Percentiles rank a stretch among this genome's conserved stretches.
These are phyloP conservation scores for Margaritifera margaritifera DNA, from an alignment of 2,888 invertebrate species.

Conservation along the genomic window DNA sequence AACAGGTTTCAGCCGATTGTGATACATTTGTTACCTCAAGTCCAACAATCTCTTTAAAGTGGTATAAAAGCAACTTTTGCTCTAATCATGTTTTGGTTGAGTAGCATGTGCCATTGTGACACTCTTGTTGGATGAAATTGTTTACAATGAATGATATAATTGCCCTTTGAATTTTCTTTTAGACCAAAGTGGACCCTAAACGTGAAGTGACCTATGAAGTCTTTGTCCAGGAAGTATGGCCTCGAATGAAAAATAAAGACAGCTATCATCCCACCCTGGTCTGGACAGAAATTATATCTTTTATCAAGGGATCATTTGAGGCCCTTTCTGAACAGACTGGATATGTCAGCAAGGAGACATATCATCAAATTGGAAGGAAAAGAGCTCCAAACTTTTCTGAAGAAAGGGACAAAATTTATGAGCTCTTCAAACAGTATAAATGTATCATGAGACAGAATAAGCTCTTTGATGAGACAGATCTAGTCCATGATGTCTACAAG, in stretches of 20 bases:
- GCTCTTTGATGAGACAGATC: conserved; percentile 43
- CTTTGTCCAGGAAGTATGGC: conserved; percentile 48
- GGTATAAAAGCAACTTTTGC: no score
- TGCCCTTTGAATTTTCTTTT: neutral
- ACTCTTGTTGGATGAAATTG: no score
- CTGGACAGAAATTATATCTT: conserved; percentile 58
- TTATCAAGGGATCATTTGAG: conserved; percentile 43
- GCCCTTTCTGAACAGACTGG: conserved; percentile 27
- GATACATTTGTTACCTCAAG: no score
- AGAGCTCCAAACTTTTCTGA: conserved; percentile 42
- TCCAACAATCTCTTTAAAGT: no score
- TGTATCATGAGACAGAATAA: conserved; percentile 10
- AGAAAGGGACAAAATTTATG: conserved; percentile 35
- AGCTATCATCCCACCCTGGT: conserved; percentile 46
- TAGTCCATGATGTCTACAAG: conserved; percentile 25
- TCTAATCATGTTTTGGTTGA: no score
- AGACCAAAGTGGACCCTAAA: neutral
- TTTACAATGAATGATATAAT: no score
- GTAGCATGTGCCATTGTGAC: no score
- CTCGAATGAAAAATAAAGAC: conserved; percentile 13
- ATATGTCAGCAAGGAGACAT: conserved; percentile 29
- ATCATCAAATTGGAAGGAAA: conserved; percentile 36
- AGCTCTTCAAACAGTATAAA: conserved; percentile 31
- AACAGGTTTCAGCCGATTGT: no score
- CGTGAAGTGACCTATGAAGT: conserved; percentile 52